Evolutionary conservation across 2,888 invertebrate genomes (phyloP), one percentile per base, ranked within the genome.

Genomic region (Acanthococcus lagerstroemiae): DNA sequence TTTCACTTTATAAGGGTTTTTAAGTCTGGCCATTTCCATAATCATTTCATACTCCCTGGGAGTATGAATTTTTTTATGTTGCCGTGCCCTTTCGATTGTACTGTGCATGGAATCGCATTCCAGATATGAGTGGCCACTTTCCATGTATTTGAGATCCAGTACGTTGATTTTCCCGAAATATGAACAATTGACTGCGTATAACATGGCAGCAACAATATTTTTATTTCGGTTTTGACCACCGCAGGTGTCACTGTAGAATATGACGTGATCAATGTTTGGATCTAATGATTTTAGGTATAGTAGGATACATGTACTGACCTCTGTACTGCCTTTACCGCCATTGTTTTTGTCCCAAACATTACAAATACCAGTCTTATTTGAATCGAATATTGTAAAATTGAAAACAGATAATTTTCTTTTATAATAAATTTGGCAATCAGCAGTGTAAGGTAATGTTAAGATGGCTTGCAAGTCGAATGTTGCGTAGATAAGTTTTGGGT

Each of bases 141-240:
- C 30, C 9, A 22, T 25, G 12, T 55, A 55, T 55, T 55, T 55
- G 15, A 55, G 26, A 27, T 55, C 55, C 4, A 55, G 9, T n/a
- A n/a, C 30, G 5, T 55, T 17, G 24, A 55, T 3, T 17, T 55
- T 55, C 19, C 9, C 37, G 15, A 37, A 27, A 55, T 55, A n/a
- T 48, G 48, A n/a, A 9, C 15, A 15, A 26, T 55, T 24, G 6
- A 55, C 25, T 9, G 26, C 55, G n/a, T 21, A 55, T 6, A 55
- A 26, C 26, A 55, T 5, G 5, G 55, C 55, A 25, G 55, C 55
- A 24, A 22, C 17, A 52, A 52, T 22, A 52, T n/a, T 7, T 22
- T 26, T 24, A 22, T 55, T 55, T 25, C 27, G 55, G 22, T 55
- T 55, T 55, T 55, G 55, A 4, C 55, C 55, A 9, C 55, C 55